Base-by-base conservation (phyloP, 2,113 vertebrate species). In the Nannobrachium achirus region DNA sequence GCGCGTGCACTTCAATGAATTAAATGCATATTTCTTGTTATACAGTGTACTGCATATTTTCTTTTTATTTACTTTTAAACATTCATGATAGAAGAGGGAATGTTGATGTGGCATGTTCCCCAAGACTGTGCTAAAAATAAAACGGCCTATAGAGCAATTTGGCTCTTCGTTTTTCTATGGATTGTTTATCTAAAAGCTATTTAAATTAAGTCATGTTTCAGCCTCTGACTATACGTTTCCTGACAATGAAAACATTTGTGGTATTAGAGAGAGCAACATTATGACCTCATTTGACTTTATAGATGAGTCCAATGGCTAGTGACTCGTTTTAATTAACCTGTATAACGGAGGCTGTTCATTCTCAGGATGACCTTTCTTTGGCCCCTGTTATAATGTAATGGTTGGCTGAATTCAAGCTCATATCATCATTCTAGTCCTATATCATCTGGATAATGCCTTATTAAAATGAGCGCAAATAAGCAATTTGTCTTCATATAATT, bases 301-400 rank as follows among this genome's bases (percentile, higher is more conserved):
- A 8, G 58, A 56, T 13, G 6, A 18, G 15, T n/a, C 40, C 40
- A 14, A 9, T 15, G n/a, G n/a, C 46, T 20, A 25, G 55, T 45
- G 55, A 64, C 20, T 51, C 39, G 20, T 78, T 33, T 84, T 76
- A 85, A 89, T 89, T 76, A 84, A 84, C 74, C 78, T 76, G 38
- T 57, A 40, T 82, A 82, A 84, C 78, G 80, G 41, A 57, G 4
- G 66, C 38, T 42, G n/a, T 46, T 18, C 61, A 41, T 60, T 65
- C 25, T 72, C 60, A 79, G 59, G 68, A 56, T 40, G 46, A 39
- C 50, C 15, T 69, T 55, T 56, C 15, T 69, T 55, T 56, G 70
- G 55, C 73, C 73, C 18, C 65, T 69, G 60, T 92, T 84, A 85
- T 82, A 87, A 82, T 88, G 57, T 71, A 65, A 85, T 72, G 74